These are phyloP conservation scores for Gymnogyps californianus DNA, from an alignment of 2,113 vertebrate species.

Conservation along the genomic window DNA sequence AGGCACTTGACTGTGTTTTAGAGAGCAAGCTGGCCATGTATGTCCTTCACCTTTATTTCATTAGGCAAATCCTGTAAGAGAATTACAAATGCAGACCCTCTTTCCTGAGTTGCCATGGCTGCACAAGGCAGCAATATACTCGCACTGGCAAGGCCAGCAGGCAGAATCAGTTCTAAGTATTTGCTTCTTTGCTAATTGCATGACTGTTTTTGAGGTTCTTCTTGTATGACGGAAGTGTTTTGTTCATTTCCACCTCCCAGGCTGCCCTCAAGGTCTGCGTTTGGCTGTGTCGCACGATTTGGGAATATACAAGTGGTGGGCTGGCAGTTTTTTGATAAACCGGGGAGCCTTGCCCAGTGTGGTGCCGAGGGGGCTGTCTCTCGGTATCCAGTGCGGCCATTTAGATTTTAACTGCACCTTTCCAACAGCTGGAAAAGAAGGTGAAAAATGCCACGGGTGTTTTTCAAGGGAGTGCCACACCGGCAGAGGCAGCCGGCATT, in stretches of 20 bases:
- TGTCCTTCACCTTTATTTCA: background rate
- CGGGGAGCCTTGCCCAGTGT: rapidly evolving
- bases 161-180: background rate
- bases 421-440: background rate
- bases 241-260: background rate
- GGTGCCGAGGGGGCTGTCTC: background rate
- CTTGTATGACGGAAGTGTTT: background rate
- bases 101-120: background rate
- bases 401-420: background rate
- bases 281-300: background rate
- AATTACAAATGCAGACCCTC: background rate
- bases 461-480: background rate
- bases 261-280: background rate
- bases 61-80: background rate
- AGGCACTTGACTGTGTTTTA: background rate
- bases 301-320: background rate
- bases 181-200: background rate
- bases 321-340: background rate
- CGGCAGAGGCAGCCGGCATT: rapidly evolving
- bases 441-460: background rate
- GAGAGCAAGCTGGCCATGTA: background rate
- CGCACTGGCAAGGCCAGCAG: background rate
- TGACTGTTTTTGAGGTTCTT: background rate
- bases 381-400: background rate
- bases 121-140: background rate